Conservation (phyloP, 1,140 invertebrate species). For the Plectus sambesii region DNA sequence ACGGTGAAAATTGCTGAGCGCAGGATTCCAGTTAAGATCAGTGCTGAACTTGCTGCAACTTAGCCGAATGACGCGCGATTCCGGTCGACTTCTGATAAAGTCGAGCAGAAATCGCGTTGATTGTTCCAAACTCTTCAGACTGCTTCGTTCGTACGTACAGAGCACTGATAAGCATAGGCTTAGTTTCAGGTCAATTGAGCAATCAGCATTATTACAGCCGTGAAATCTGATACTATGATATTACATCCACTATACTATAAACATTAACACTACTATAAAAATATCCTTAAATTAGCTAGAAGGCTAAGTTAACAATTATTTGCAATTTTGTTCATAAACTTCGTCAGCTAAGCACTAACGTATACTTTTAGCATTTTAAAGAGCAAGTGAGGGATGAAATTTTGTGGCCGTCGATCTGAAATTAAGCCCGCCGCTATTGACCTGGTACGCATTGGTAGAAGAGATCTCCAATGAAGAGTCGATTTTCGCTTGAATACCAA, state of each 20-base stretch:
- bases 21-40: slow-evolving; percentile 21
- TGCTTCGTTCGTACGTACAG: no score
- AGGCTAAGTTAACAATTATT: slow-evolving; percentile 18
- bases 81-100: slow-evolving; percentile 8
- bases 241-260: no score
- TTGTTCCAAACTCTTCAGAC: no score
- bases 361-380: neutral
- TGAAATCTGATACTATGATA: no score
- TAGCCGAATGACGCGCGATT: slow-evolving; percentile 15
- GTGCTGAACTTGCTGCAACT: slow-evolving; percentile 21
- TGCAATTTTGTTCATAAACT: slow-evolving; percentile 25
- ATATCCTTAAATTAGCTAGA: slow-evolving; percentile 13
- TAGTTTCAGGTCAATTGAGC: no score
- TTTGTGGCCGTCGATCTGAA: no score
- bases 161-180: no score
- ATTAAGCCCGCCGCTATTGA: no score
- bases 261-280: slow-evolving; percentile 20
- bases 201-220: no score
- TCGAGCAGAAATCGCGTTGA: slow-evolving; percentile 14
- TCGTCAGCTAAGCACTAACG: slow-evolving; percentile 15
- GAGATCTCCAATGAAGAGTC: slow-evolving; percentile 26
- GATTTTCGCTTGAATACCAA: slow-evolving; percentile 19
- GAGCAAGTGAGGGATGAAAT: slow-evolving; percentile 21
- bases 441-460: slow-evolving; percentile 33
- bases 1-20: slow-evolving; percentile 24